These are phyloP conservation scores for Microctenopoma stevenorrisi DNA, from an alignment of 2,797 vertebrate genomes.

Conservation along the genomic window DNA sequence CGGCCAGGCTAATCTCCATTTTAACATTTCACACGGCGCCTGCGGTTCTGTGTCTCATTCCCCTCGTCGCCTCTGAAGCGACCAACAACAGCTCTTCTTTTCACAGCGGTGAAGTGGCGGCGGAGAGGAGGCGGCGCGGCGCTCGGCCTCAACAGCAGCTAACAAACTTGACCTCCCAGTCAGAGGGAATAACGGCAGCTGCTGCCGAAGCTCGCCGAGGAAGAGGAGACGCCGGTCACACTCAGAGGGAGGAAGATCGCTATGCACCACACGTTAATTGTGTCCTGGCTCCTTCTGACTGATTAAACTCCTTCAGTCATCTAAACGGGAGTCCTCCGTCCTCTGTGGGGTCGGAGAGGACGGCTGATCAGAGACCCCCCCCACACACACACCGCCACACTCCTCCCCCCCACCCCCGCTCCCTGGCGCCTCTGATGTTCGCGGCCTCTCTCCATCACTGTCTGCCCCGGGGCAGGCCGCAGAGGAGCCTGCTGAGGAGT, in stretches of 20 bases:
- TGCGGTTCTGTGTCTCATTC: conserved; percentile 67
- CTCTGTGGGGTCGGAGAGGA: neutral
- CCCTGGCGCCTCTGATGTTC: conserved; percentile 36
- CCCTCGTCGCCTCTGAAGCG: conserved; percentile 35
- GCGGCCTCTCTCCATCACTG: conserved; percentile 68
- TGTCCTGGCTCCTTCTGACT: too few relatives aligned
- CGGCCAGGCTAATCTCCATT: conserved; percentile 79
- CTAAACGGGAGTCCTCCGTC: neutral
- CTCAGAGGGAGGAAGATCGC: conserved; percentile 31
- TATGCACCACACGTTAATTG: neutral
- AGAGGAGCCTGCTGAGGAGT: conserved; percentile 57
- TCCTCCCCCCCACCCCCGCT: neutral
- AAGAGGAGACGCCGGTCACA: conserved; percentile 23
- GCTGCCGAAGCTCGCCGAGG: conserved; percentile 39
- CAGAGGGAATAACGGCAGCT: conserved; percentile 46
- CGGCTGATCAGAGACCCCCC: neutral
- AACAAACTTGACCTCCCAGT: conserved; percentile 61
- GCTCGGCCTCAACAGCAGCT: conserved; percentile 46
- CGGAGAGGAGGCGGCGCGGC: conserved; percentile 13
- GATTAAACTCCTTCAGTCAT: too few relatives aligned
- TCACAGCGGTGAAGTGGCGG: conserved; percentile 38
- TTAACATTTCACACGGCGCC: conserved; percentile 82
- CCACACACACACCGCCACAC: neutral
- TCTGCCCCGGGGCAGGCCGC: conserved; percentile 59
- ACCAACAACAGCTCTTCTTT: conserved; percentile 52